Percentiles rank a stretch among this genome's conserved stretches.
Evolutionary conservation across 2,888 invertebrate species (phyloP).

Genomic region (Cephus nigrinus): DNA sequence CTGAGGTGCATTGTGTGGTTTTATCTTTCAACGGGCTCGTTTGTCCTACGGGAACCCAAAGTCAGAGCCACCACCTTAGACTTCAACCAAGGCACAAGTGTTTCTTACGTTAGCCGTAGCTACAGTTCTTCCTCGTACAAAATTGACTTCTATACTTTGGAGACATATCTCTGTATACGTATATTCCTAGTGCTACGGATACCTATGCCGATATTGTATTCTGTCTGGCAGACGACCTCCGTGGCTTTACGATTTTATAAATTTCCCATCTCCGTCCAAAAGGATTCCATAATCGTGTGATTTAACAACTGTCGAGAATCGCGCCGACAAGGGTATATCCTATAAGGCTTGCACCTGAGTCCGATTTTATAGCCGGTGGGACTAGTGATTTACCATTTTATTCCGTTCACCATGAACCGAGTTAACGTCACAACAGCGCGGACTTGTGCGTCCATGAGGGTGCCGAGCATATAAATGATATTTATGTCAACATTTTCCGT

Average conservation of each 20-base stretch:
- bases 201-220: not conserved
- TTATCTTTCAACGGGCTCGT: slow-evolving; percentile 60
- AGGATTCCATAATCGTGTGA: slow-evolving; percentile 26
- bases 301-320: slow-evolving; percentile 20
- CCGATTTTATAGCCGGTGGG: slow-evolving; percentile 19
- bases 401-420: slow-evolving; percentile 18
- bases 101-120: not conserved
- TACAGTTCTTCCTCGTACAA: not conserved
- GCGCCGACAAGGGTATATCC: slow-evolving; percentile 9
- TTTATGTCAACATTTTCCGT: slow-evolving; percentile 46
- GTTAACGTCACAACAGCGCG: slow-evolving; percentile 29
- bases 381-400: slow-evolving; percentile 38
- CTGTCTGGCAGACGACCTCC: not conserved
- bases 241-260: slow-evolving; percentile 22
- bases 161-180: not conserved
- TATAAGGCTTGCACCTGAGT: slow-evolving; percentile 26
- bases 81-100: slow-evolving; percentile 23
- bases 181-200: not conserved
- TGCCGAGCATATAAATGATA: slow-evolving; percentile 36
- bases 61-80: not conserved
- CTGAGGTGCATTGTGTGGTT: slow-evolving; percentile 56
- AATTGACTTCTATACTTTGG: not conserved
- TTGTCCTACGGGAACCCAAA: slow-evolving; percentile 49
- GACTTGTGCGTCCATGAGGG: slow-evolving; percentile 8
- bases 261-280: slow-evolving; percentile 11